Percentiles rank a stretch among this genome's conserved stretches.
phyloP scores from a whole-genome alignment of 2,888 invertebrate species.

The Malacosoma neustria region DNA sequence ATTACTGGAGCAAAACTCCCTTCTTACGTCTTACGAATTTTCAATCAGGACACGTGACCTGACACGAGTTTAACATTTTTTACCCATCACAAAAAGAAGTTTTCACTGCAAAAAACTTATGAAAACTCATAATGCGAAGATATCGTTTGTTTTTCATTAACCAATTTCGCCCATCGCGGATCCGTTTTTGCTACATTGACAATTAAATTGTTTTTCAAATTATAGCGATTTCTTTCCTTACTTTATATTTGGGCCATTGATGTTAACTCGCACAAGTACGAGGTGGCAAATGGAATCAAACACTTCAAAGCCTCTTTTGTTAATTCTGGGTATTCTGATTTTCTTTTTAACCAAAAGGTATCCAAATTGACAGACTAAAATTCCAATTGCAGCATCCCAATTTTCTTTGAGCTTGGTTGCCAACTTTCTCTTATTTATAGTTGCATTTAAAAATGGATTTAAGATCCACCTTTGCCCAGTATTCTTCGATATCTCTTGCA shows the following conservation, averaged over 20 bases:
- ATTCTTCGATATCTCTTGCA: slow-evolving; percentile 14
- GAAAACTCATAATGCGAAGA: slow-evolving; percentile 1
- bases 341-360: slow-evolving; percentile 8
- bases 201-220: slow-evolving; percentile 15
- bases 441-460: slow-evolving; percentile 2
- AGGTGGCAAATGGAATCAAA: slow-evolving; percentile 14
- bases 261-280: slow-evolving; percentile 12
- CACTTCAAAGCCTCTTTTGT: slow-evolving; percentile 9
- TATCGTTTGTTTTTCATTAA: too few species aligned
- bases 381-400: slow-evolving; percentile 17
- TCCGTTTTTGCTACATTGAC: slow-evolving; percentile 10
- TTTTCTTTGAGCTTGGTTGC: slow-evolving; percentile 14
- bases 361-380: slow-evolving; percentile 10
- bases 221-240: slow-evolving; percentile 9
- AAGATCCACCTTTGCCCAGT: slow-evolving; percentile 13
- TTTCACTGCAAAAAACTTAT: too few species aligned
- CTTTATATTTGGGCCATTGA: neutral
- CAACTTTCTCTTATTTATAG: slow-evolving; percentile 13
- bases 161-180: too few species aligned
- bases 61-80: too few species aligned
- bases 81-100: too few species aligned
- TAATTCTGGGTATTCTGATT: slow-evolving; percentile 6
- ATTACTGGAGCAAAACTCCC: too few species aligned
- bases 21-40: too few species aligned
- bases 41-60: too few species aligned